phyloP scores from a whole-genome alignment of 2,888 invertebrate species.

The Rhagonycha fulva region DNA sequence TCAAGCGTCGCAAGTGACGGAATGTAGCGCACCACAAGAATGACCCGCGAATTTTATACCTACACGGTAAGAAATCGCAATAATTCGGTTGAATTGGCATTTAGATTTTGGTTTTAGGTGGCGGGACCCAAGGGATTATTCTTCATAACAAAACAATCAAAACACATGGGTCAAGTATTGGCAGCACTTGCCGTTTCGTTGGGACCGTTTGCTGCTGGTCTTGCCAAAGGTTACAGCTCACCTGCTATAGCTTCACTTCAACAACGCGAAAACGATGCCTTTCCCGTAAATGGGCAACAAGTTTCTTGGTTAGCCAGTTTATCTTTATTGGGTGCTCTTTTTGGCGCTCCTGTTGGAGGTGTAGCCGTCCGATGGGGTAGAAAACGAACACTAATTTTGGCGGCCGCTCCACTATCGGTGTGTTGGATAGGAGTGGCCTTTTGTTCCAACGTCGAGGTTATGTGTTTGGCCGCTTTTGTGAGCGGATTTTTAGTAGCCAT shows the following conservation, averaged over 20 bases:
- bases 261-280: conserved; percentile 63
- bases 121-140: conserved; percentile 49
- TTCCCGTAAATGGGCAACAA: conserved; percentile 72
- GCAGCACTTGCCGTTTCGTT: conserved; percentile 79
- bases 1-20: conserved; percentile 3
- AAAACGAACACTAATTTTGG: conserved; percentile 69
- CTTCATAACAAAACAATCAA: conserved; percentile 48
- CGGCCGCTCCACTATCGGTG: conserved; percentile 75
- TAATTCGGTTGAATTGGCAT: conserved; percentile 3
- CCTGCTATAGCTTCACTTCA: conserved; percentile 79
- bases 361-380: conserved; percentile 76
- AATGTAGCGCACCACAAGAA: conserved; percentile 31
- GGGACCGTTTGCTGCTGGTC: conserved; percentile 78
- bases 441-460: conserved; percentile 75
- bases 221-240: conserved; percentile 82
- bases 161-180: conserved; percentile 64
- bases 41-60: conserved; percentile 50
- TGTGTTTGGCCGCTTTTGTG: conserved; percentile 83
- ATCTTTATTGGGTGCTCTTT: conserved; percentile 77
- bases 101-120: conserved; percentile 39
- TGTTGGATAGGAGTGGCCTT: conserved; percentile 84
- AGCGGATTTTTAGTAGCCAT: conserved; percentile 66
- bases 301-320: conserved; percentile 83
- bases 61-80: conserved; percentile 45
- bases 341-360: conserved; percentile 81